Base-by-base conservation (phyloP, 2,888 invertebrate species). In the Erebia ligea region DNA sequence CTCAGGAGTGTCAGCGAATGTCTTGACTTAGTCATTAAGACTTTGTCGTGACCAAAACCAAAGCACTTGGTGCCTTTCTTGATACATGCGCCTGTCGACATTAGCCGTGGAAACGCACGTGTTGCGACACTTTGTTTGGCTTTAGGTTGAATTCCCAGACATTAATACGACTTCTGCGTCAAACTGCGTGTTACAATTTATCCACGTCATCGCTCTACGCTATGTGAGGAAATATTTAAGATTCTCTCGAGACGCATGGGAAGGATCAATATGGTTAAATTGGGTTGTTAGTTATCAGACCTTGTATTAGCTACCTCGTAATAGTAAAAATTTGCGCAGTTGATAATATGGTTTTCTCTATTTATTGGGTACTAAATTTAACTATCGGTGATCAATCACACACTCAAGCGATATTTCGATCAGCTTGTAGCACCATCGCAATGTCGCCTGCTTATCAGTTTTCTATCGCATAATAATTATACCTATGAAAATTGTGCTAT, bases 211-310 rank as follows among this genome's bases (percentile, higher is more conserved):
- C 72, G 73, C 54, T 59, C 69, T 64, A 67, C 73, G 69, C 66
- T 65, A 19, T 71, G 70, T 57, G 70, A 72, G 69, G 75, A 75
- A 74, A 74, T 75, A 73, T 75, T 75, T 71, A 75, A 68, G 75
- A 70, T 73, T 70, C 75, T 70, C 75, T 13, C 68, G 71, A 67
- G 75, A 72, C 67, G 61, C 65, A 56, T 57, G 50, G 67, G 40
- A n/a, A 48, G 54, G 54, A 70, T 72, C 67, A 70, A 72, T 72
- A 72, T 70, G 69, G 69, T 69, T 69, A 59, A 67, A 67, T 67
- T 67, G 9, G 11, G 10, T 42, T 67, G 34, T 48, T 25, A 58
- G 67, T 65, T 65, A 45, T 56, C 42, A 42, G 34, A 65, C 56
- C 42, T 58, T 40, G 19, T 52, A 64, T 59, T 59, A 59, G 56